Conservation (phyloP, 2,888 invertebrate species). For the Perdita meconis region DNA sequence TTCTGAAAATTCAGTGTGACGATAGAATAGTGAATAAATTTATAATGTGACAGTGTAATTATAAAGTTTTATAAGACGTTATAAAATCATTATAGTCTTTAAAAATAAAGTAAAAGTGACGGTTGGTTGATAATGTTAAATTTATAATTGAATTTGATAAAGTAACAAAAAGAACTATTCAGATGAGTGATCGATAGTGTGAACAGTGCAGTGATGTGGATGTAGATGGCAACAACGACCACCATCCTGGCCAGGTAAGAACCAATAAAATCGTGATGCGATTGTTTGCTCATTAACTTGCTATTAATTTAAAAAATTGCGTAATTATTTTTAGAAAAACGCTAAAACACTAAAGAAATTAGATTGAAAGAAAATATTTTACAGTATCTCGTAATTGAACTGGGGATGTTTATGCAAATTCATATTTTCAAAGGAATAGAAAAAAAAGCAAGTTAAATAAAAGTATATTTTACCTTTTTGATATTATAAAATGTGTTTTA, state of each 20-base stretch:
- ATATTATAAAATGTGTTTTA: no score
- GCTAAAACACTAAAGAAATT: no score
- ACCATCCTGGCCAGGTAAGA: constrained; percentile 15
- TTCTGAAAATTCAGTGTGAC: neutral
- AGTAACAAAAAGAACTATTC: neutral
- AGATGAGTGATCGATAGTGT: neutral
- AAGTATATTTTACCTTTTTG: no score
- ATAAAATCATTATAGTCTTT: neutral
- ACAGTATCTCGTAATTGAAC: no score
- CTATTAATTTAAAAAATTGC: no score
- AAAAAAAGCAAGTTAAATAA: no score
- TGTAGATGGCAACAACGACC: constrained; percentile 6
- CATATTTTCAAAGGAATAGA: no score
- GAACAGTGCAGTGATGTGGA: constrained; percentile 6
- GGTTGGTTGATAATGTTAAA: neutral
- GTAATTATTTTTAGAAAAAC: no score
- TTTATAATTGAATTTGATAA: neutral
- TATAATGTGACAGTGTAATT: neutral
- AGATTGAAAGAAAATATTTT: no score
- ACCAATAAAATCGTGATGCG: neutral
- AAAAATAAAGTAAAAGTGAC: neutral
- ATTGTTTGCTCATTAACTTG: no score
- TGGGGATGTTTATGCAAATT: no score
- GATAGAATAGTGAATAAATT: neutral
- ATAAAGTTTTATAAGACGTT: neutral